Percentiles rank a stretch among this genome's conserved stretches.
Evolutionary conservation across 2,113 vertebrate genomes (phyloP).

Genomic region (Alethe diademata): DNA sequence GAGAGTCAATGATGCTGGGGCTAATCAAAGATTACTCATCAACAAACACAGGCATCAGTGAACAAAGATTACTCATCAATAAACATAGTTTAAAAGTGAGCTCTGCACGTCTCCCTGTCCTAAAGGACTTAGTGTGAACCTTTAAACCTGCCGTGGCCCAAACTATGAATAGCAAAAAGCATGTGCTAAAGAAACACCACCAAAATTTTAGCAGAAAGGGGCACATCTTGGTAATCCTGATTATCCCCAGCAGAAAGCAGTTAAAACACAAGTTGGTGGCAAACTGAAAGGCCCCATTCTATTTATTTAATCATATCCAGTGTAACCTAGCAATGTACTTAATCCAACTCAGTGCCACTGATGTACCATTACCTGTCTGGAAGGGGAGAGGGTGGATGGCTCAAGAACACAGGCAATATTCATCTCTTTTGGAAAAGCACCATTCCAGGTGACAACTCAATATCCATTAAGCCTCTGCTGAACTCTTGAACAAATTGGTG

Average conservation of each 20-base stretch:
- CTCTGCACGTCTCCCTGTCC: not conserved
- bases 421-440: not conserved
- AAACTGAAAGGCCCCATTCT: not conserved
- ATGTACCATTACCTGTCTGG: not conserved
- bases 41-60: not conserved
- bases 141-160: not conserved
- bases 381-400: not conserved
- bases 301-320: not conserved
- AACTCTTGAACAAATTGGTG: not conserved
- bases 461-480: not conserved
- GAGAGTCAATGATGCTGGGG: not conserved
- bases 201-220: not conserved
- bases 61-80: not conserved
- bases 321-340: not conserved
- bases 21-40: not conserved
- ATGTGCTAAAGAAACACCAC: accelerated
- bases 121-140: not conserved
- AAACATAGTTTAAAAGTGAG: not conserved
- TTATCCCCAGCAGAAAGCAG: not conserved
- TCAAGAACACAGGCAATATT: not conserved
- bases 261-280: not conserved
- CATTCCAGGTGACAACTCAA: not conserved
- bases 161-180: not conserved
- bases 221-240: not conserved
- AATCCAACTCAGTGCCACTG: not conserved